Percentiles rank a stretch among this genome's conserved stretches.
Conservation (phyloP, 1,140 invertebrate genomes). For the Bombus sibiricus region DNA sequence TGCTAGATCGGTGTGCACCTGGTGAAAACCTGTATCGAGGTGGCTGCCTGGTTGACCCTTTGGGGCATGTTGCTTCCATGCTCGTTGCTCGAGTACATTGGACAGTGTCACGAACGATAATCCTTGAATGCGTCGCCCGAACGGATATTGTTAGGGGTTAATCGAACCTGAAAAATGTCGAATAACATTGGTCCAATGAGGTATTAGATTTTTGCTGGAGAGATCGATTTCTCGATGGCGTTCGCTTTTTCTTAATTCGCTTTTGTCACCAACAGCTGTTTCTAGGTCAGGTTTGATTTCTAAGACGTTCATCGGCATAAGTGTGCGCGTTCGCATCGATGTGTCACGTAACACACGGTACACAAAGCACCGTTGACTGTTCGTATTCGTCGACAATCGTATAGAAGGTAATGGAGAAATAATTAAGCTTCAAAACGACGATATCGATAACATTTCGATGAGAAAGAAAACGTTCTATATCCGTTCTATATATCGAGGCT, state of each 20-base stretch:
- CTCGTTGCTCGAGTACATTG: neutral
- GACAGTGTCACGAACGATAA: neutral
- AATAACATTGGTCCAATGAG: neutral
- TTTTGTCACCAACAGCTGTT: neutral
- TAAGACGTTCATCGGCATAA: neutral
- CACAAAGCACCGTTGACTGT: neutral
- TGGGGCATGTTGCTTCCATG: neutral
- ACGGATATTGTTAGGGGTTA: neutral
- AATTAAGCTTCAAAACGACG: neutral
- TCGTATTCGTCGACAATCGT: too few species aligned
- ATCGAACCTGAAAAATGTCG: neutral
- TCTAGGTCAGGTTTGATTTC: constrained; percentile 1
- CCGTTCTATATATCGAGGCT: too few species aligned
- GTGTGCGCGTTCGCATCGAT: neutral
- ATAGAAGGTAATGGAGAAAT: neutral
- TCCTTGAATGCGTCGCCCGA: neutral
- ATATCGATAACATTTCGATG: neutral
- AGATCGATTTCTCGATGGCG: neutral
- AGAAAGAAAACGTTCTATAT: neutral
- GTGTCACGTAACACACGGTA: neutral
- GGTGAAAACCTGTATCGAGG: constrained; percentile 4
- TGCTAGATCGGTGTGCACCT: constrained; percentile 1
- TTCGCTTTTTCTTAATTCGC: neutral
- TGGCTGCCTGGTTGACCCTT: neutral
- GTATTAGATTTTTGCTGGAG: neutral